These are phyloP conservation scores for Onychomys leucogaster DNA, from an alignment of 2,797 vertebrate species.

Conservation along the genomic window DNA sequence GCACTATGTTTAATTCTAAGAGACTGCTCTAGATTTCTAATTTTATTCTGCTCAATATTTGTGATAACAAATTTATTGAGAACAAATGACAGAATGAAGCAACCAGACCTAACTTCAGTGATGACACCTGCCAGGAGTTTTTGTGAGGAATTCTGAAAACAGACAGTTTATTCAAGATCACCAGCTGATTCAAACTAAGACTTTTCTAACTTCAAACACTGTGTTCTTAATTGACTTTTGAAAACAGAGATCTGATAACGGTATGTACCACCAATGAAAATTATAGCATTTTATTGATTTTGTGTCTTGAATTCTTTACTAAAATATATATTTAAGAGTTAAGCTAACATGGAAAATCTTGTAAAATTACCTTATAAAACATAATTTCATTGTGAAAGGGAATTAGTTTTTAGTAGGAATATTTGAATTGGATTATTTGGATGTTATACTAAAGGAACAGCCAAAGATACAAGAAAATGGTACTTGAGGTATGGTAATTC, in stretches of 20 bases:
- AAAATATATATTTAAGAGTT: conserved; percentile 9
- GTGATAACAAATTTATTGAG: conserved; percentile 56
- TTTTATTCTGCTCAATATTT: conserved; percentile 50
- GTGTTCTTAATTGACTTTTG: conserved; percentile 17
- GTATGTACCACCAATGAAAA: conserved; percentile 46
- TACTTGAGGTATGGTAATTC: background rate
- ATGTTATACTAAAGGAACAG: conserved; percentile 9
- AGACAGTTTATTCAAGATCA: background rate
- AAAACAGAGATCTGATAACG: conserved; percentile 48
- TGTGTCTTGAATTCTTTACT: background rate
- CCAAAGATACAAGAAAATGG: conserved; percentile 20
- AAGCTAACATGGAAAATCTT: conserved; percentile 66
- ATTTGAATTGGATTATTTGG: conserved; percentile 40
- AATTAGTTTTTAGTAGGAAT: conserved; percentile 22
- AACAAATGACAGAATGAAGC: conserved; percentile 56
- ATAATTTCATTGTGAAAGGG: conserved; percentile 50
- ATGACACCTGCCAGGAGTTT: too few species aligned
- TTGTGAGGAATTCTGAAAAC: background rate
- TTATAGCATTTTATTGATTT: conserved; percentile 15
- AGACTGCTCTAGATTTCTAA: conserved; percentile 44
- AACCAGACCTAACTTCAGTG: conserved; percentile 33
- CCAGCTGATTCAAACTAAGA: conserved; percentile 12
- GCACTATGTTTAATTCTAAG: conserved; percentile 50
- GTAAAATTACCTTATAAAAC: conserved; percentile 64
- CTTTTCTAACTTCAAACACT: conserved; percentile 45